Conservation (phyloP, 2,113 vertebrate genomes). For the Pygoscelis adeliae region DNA sequence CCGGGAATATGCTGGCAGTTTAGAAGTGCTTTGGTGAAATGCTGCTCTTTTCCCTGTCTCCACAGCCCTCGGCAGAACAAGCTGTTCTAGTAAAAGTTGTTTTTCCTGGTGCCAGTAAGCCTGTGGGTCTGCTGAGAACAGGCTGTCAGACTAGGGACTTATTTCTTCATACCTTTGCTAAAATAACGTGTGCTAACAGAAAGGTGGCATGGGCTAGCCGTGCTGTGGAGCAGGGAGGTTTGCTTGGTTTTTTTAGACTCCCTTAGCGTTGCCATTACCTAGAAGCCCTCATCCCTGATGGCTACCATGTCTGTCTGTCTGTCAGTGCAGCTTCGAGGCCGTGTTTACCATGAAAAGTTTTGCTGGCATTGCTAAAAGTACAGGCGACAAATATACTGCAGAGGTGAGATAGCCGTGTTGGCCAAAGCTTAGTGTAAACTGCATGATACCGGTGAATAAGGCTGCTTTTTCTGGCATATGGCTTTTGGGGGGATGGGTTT, state of each 20-base stretch:
- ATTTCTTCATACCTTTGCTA: background rate
- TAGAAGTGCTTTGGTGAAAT: background rate
- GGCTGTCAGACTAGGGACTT: background rate
- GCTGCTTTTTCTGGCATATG: background rate
- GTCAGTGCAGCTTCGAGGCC: background rate
- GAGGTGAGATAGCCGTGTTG: background rate
- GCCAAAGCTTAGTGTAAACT: background rate
- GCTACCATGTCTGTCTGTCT: background rate
- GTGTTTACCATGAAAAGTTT: background rate
- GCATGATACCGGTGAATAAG: background rate
- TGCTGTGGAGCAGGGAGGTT: background rate
- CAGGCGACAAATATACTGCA: background rate
- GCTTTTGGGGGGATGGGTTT: background rate
- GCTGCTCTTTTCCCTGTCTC: background rate
- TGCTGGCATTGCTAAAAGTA: background rate
- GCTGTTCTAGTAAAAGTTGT: constrained; percentile 19
- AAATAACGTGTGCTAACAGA: background rate
- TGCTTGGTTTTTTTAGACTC: background rate
- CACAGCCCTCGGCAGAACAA: background rate
- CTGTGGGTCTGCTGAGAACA: background rate
- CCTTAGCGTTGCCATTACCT: background rate
- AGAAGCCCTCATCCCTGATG: background rate
- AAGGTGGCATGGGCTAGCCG: background rate
- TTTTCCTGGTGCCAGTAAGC: constrained; percentile 2
- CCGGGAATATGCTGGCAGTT: background rate